Evolutionary conservation across 1,140 invertebrate genomes (phyloP).

Genomic region (Papilio helenus): DNA sequence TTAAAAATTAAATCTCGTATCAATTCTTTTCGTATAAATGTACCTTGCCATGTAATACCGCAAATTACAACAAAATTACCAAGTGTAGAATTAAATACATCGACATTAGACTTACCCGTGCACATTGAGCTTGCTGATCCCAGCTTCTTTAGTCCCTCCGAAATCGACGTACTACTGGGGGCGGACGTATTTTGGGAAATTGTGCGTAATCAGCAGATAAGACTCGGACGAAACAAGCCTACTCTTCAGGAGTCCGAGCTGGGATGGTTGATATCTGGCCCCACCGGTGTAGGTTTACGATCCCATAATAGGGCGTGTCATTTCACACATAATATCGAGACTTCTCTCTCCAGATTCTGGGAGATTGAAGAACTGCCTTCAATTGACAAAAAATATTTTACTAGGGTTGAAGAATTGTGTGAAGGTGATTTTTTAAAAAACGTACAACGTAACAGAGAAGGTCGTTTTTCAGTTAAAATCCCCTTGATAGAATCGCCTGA

Average conservation of each 20-base stretch:
- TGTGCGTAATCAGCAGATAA: conserved; percentile 25
- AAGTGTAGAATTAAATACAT: not conserved
- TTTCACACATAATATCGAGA: too few relatives aligned
- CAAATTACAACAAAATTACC: too few relatives aligned
- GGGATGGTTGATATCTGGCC: conserved; percentile 40
- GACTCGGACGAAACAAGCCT: conserved; percentile 37
- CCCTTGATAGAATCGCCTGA: too few relatives aligned
- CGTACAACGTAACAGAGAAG: too few relatives aligned
- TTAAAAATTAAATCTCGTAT: not conserved
- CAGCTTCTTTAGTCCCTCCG: conserved; percentile 34
- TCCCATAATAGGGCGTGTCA: too few relatives aligned
- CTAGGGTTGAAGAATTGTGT: too few relatives aligned
- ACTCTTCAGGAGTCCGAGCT: conserved; percentile 34
- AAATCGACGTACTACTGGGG: conserved; percentile 37
- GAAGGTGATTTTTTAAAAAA: too few relatives aligned
- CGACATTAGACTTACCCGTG: not conserved
- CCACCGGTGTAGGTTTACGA: conserved; percentile 25
- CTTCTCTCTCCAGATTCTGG: too few relatives aligned
- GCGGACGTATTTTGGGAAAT: conserved; percentile 41
- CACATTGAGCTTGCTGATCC: conserved; percentile 35
- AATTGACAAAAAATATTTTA: too few relatives aligned
- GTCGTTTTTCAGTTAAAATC: too few relatives aligned
- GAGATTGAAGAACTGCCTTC: too few relatives aligned
- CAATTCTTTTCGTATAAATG: not conserved
- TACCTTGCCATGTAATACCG: not conserved